A percentile compares a stretch with the other conserved stretches of the same genome.
Conservation (phyloP, 2,888 invertebrate species). For the Luperina testacea region DNA sequence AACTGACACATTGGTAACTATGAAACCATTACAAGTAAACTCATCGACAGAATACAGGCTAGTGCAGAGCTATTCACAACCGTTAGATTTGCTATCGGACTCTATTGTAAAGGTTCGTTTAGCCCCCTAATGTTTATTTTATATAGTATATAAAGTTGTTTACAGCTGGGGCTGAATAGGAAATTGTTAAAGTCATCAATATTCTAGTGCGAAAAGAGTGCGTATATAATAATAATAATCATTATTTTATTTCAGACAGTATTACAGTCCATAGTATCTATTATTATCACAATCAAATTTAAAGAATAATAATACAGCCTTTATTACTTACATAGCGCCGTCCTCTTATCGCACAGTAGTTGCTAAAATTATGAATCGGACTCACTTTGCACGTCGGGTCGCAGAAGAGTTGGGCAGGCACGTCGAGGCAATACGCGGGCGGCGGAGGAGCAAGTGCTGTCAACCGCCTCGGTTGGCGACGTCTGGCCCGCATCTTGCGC, state of each 20-base stretch:
- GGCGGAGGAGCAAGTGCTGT: constrained; percentile 79
- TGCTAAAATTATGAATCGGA: neutral
- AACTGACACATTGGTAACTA: constrained; percentile 71
- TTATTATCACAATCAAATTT: neutral
- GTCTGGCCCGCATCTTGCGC: constrained; percentile 83
- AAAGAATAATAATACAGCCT: neutral
- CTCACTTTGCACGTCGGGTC: constrained; percentile 85
- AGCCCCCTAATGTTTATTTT: neutral
- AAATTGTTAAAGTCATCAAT: neutral
- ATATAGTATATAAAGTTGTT: neutral
- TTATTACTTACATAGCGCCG: neutral
- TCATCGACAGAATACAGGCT: neutral
- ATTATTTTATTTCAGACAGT: neutral
- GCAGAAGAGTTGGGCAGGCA: constrained; percentile 83
- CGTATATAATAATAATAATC: neutral
- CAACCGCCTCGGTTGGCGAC: constrained; percentile 81
- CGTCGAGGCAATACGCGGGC: constrained; percentile 81
- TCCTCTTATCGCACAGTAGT: neutral
- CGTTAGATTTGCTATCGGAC: neutral
- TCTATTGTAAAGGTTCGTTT: neutral
- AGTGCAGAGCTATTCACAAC: neutral
- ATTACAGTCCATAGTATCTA: neutral
- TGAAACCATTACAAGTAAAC: neutral
- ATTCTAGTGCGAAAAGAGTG: neutral
- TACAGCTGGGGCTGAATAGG: neutral